phyloP scores from a whole-genome alignment of 2,797 vertebrate genomes.

The Emys orbicularis region DNA sequence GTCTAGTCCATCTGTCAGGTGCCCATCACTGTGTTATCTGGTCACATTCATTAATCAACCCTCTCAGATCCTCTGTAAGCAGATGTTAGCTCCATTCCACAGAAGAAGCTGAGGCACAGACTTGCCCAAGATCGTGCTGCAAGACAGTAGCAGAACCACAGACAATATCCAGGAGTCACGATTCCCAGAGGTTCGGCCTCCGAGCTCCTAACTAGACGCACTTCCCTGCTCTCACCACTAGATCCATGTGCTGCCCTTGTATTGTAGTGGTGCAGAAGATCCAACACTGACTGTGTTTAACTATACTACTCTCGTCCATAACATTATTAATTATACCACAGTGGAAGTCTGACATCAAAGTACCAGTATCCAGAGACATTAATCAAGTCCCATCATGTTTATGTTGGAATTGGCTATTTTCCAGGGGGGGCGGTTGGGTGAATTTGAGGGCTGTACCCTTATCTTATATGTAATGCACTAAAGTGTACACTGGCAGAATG shows the following conservation, averaged over 20 bases:
- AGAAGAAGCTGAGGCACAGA: fast-evolving
- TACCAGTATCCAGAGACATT: not conserved
- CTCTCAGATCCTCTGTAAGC: not conserved
- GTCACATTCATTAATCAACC: fast-evolving
- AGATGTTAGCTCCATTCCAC: not conserved
- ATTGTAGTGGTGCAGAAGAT: fast-evolving
- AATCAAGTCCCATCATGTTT: not conserved
- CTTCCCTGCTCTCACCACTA: not conserved
- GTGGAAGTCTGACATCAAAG: fast-evolving
- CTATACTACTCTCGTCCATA: not conserved
- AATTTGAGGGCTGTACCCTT: not conserved
- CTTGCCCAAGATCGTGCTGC: not conserved
- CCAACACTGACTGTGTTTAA: fast-evolving
- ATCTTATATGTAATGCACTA: not conserved
- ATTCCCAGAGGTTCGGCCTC: not conserved
- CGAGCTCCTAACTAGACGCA: not conserved
- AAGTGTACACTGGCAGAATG: not conserved
- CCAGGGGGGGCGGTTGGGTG: not conserved
- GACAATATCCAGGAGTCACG: not conserved
- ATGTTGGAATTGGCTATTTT: not conserved
- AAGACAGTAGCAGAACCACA: not conserved
- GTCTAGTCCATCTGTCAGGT: fast-evolving
- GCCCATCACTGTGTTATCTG: not conserved
- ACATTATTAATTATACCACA: not conserved
- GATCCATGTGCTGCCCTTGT: not conserved